phyloP scores from a whole-genome alignment of 2,113 vertebrate species.

The Neodontobutis hainanensis region DNA sequence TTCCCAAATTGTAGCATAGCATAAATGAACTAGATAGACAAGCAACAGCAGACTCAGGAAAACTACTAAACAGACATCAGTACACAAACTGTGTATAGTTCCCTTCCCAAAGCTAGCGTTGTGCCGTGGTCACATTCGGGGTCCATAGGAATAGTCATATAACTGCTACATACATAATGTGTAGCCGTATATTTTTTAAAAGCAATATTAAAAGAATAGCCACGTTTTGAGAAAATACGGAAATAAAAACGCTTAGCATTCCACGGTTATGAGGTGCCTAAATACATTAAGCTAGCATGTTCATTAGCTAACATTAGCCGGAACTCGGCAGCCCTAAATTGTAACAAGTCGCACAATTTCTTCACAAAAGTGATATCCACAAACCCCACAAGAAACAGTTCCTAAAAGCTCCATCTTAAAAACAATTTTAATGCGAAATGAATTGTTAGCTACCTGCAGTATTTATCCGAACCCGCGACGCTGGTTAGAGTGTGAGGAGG shows the following conservation, averaged over 20 bases:
- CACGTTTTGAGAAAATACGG: not conserved
- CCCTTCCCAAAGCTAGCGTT: not conserved
- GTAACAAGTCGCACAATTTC: not conserved
- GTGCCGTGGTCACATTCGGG: not conserved
- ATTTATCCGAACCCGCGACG: conserved; percentile 16
- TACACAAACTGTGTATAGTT: not conserved
- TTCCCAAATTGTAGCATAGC: no score
- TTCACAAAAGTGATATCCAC: not conserved
- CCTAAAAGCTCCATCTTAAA: not conserved
- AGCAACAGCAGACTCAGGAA: no score
- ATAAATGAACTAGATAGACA: not conserved
- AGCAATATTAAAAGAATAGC: not conserved
- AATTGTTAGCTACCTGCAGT: conserved; percentile 29
- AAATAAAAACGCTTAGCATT: not conserved
- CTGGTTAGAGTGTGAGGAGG: conserved; percentile 34
- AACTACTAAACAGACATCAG: not conserved
- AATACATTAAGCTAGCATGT: conserved; percentile 54
- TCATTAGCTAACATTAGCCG: conserved; percentile 44
- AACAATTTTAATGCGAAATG: not conserved
- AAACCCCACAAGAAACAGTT: not conserved
- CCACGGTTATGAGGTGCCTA: conserved; percentile 18
- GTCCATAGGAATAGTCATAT: no score
- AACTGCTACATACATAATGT: no score
- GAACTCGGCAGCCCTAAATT: conserved; percentile 32
- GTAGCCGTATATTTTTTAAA: not conserved